Evolutionary conservation across 1,140 invertebrate genomes (phyloP).

Genomic region (Laupala kohalensis): DNA sequence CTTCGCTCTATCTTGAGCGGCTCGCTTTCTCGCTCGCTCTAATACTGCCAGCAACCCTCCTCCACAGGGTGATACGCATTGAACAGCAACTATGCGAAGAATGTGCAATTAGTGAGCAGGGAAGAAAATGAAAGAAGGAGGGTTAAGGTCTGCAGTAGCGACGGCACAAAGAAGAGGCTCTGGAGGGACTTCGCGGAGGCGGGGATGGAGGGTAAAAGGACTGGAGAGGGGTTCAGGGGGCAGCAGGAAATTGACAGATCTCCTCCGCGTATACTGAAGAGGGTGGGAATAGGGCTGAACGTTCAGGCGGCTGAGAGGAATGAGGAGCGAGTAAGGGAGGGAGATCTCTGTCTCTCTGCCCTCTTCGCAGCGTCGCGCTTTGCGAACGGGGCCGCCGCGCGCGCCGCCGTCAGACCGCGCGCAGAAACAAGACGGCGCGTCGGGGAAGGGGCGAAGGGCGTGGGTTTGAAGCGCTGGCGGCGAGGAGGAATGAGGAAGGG

Average conservation of each 20-base stretch:
- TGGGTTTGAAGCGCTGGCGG: neutral
- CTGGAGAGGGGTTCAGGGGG: constrained; percentile 11
- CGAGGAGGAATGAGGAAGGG: neutral
- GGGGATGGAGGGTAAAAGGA: constrained; percentile 13
- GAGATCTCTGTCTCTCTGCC: neutral
- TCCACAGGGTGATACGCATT: constrained; percentile 7
- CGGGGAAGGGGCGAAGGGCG: too few species aligned
- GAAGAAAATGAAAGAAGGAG: constrained; percentile 50
- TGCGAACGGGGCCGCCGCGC: neutral
- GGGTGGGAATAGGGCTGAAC: neutral
- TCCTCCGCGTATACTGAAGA: constrained; percentile 1
- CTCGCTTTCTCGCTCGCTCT: neutral
- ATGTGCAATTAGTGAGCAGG: constrained; percentile 73
- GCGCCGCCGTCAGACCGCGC: neutral
- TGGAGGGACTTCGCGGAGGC: constrained; percentile 16
- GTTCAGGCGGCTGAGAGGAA: too few species aligned
- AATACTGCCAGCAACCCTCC: constrained; percentile 5
- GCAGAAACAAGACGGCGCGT: neutral
- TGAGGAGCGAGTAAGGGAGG: neutral
- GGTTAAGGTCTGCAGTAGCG: constrained; percentile 16
- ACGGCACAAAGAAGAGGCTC: constrained; percentile 18
- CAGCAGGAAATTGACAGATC: constrained; percentile 10
- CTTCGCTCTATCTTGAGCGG: neutral
- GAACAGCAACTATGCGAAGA: constrained; percentile 70
- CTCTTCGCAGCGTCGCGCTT: too few species aligned